phyloP scores from a whole-genome alignment of 2,797 vertebrate genomes.

The Melanotaenia boesemani region DNA sequence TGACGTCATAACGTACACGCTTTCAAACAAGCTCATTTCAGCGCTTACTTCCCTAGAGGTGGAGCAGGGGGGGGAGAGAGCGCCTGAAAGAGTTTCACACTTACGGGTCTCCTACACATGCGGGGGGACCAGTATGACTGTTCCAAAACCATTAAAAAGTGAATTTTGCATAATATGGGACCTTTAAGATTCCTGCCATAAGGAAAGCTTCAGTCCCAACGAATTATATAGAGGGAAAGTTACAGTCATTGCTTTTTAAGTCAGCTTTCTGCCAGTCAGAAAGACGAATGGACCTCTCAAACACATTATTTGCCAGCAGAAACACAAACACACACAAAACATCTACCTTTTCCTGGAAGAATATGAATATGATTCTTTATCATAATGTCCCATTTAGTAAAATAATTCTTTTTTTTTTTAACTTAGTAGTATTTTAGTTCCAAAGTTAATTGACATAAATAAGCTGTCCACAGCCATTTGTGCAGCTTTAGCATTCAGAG shows the following conservation, averaged over 20 bases:
- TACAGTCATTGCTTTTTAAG: neutral
- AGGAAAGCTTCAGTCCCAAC: neutral
- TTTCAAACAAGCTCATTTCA: too few relatives aligned
- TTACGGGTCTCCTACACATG: too few relatives aligned
- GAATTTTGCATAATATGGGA: too few relatives aligned
- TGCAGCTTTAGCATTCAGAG: slow-evolving; percentile 1
- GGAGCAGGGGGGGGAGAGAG: too few relatives aligned
- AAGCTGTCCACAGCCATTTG: neutral
- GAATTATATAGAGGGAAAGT: neutral
- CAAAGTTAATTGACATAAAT: slow-evolving; percentile 2
- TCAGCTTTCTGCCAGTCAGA: slow-evolving; percentile 49
- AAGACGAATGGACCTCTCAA: slow-evolving; percentile 51
- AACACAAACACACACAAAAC: slow-evolving; percentile 28
- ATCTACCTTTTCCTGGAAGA: slow-evolving; percentile 52
- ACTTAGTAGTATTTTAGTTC: neutral
- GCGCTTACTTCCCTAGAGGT: too few relatives aligned
- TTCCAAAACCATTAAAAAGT: too few relatives aligned
- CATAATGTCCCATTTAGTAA: neutral
- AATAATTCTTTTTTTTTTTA: slow-evolving; percentile 1
- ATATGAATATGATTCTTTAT: slow-evolving; percentile 27
- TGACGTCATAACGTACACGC: too few relatives aligned
- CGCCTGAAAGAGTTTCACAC: too few relatives aligned
- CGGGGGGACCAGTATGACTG: too few relatives aligned
- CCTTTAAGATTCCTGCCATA: too few relatives aligned
- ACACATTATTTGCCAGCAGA: slow-evolving; percentile 64